Percentiles rank a stretch among this genome's conserved stretches.
Conservation (phyloP, 2,113 vertebrate species). For the Bos javanicus region DNA sequence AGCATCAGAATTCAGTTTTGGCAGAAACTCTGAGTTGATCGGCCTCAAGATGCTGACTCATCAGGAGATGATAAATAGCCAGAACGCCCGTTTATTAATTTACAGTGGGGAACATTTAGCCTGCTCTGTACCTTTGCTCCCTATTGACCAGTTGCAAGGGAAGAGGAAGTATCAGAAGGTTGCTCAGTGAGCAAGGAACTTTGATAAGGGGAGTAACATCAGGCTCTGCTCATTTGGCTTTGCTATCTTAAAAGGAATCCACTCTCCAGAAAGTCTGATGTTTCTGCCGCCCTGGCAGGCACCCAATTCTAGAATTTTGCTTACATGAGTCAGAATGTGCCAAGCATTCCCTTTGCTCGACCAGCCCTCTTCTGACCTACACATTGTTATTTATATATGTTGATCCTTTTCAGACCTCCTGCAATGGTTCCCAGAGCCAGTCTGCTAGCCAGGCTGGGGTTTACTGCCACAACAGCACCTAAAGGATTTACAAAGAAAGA, state of each 20-base stretch:
- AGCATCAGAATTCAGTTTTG: slow-evolving; percentile 53
- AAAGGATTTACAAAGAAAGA: neutral
- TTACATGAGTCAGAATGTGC: neutral
- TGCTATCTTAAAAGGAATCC: neutral
- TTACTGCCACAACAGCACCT: neutral
- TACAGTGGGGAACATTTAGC: slow-evolving; percentile 40
- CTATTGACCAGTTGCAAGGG: neutral
- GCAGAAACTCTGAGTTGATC: slow-evolving; percentile 36
- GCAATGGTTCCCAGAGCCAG: neutral
- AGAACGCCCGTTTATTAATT: slow-evolving; percentile 57
- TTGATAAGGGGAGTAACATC: neutral
- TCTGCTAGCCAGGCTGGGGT: neutral
- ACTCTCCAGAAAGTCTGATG: neutral
- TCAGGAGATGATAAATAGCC: slow-evolving; percentile 49
- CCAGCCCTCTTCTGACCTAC: neutral
- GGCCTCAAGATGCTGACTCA: slow-evolving; percentile 65
- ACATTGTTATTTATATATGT: neutral
- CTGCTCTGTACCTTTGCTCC: neutral
- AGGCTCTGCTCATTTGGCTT: neutral
- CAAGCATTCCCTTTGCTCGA: neutral
- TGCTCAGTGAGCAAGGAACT: slow-evolving; percentile 27
- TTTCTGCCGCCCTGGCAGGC: neutral
- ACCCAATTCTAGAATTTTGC: neutral
- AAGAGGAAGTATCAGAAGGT: slow-evolving; percentile 32
- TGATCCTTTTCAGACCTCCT: neutral